These are phyloP conservation scores for Onthophagus sagittarius DNA, from an alignment of 2,888 invertebrate genomes.

Conservation along the genomic window DNA sequence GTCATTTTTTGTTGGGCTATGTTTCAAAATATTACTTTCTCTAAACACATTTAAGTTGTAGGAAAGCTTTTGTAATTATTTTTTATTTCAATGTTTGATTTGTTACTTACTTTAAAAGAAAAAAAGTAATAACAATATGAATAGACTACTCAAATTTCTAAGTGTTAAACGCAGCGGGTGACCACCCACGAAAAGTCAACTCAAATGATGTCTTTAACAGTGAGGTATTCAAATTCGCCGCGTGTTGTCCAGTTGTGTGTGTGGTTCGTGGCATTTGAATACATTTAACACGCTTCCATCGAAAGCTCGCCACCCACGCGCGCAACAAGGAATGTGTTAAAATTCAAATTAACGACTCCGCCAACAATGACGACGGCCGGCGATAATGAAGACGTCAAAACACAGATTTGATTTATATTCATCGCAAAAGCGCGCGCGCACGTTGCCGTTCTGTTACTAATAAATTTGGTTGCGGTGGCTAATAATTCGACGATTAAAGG, in stretches of 20 bases:
- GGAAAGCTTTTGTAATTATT: too few species aligned
- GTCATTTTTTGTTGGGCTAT: too few species aligned
- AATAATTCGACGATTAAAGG: background rate
- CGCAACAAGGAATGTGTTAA: constrained; percentile 22
- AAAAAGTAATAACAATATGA: background rate
- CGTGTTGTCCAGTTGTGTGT: constrained; percentile 27
- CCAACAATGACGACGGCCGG: constrained; percentile 13
- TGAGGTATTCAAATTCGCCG: constrained; percentile 28
- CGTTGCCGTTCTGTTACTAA: background rate
- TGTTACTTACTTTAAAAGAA: background rate
- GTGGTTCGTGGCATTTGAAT: constrained; percentile 9
- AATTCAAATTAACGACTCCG: constrained; percentile 22
- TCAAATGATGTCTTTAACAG: constrained; percentile 25
- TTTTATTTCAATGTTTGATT: too few species aligned
- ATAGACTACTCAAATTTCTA: background rate
- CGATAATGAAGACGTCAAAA: constrained; percentile 22
- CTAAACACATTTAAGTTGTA: too few species aligned
- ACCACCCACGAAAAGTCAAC: background rate
- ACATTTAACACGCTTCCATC: constrained; percentile 18
- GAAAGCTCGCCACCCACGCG: constrained; percentile 14
- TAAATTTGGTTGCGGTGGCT: background rate
- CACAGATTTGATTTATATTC: constrained; percentile 15
- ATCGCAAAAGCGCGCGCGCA: background rate
- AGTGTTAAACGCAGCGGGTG: background rate
- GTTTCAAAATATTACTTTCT: too few species aligned